Percentiles rank a stretch among this genome's conserved stretches.
Conservation (phyloP, 2,113 vertebrate genomes). For the Brachyhypopomus gauderio region DNA sequence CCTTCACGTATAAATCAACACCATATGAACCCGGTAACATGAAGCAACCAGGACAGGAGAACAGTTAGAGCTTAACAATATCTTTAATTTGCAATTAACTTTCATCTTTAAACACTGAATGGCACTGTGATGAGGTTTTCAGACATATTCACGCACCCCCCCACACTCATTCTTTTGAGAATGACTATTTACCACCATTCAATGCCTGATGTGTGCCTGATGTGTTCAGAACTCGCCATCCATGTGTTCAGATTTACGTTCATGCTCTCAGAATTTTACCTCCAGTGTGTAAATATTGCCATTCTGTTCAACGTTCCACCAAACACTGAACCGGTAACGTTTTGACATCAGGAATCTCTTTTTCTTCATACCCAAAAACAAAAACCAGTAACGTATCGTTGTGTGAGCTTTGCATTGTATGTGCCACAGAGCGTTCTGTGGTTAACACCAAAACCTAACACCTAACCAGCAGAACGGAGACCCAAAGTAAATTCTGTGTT, state of each 20-base stretch:
- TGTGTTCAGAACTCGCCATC: too few relatives aligned
- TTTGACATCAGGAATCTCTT: not conserved
- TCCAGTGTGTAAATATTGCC: not conserved
- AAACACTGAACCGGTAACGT: not conserved
- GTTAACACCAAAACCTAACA: slow-evolving; percentile 3
- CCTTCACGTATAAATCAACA: slow-evolving; percentile 42
- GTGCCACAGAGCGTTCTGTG: slow-evolving; percentile 1
- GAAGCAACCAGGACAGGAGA: slow-evolving; percentile 5
- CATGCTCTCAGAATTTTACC: not conserved
- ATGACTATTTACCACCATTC: not conserved
- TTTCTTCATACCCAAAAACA: too few relatives aligned
- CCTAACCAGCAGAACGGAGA: slow-evolving; percentile 11
- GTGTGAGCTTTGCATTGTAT: not conserved
- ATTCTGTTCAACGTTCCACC: not conserved
- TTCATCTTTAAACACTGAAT: slow-evolving; percentile 15
- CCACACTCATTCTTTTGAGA: not conserved
- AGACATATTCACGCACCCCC: not conserved
- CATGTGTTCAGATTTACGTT: too few relatives aligned
- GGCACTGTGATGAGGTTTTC: slow-evolving; percentile 19
- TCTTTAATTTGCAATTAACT: slow-evolving; percentile 31
- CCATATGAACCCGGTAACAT: slow-evolving; percentile 23
- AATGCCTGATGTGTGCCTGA: not conserved
- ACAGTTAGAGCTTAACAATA: slow-evolving; percentile 16
- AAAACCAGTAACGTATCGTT: not conserved
- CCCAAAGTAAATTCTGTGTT: not conserved